Evolutionary conservation across 2,113 vertebrate species (phyloP).

Genomic region (Macrotus californicus): DNA sequence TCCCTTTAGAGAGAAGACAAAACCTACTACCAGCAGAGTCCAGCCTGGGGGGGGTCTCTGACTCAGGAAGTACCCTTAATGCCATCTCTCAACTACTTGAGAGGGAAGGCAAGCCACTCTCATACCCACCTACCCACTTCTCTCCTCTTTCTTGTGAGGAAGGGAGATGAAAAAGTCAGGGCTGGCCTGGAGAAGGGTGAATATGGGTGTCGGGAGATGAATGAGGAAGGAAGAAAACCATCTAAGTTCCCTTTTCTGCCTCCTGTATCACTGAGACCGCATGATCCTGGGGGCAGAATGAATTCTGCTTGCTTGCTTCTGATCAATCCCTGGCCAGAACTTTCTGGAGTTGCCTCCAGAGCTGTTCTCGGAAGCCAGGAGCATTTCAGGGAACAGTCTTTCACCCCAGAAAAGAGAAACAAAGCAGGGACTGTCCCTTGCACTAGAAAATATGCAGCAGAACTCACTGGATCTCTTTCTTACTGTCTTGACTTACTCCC

Average conservation of each 20-base stretch:
- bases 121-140: neutral
- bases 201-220: neutral
- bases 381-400: constrained; percentile 57
- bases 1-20: neutral
- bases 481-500: constrained; percentile 46
- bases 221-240: constrained; percentile 36
- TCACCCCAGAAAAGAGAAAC: constrained; percentile 54
- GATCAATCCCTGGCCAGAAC: neutral
- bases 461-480: constrained; percentile 26
- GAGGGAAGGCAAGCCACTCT: neutral
- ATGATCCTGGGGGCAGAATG: neutral
- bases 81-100: neutral
- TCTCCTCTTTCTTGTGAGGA: neutral
- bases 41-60: neutral
- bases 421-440: constrained; percentile 64
- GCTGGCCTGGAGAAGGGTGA: neutral
- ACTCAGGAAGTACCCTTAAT: neutral
- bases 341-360: neutral
- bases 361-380: constrained; percentile 61
- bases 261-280: neutral
- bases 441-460: constrained; percentile 33
- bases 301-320: constrained; percentile 25
- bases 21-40: neutral
- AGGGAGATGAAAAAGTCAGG: neutral
- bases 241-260: constrained; percentile 33